phyloP scores from a whole-genome alignment of 1,140 invertebrate species.

The Drosophila fuyamai region DNA sequence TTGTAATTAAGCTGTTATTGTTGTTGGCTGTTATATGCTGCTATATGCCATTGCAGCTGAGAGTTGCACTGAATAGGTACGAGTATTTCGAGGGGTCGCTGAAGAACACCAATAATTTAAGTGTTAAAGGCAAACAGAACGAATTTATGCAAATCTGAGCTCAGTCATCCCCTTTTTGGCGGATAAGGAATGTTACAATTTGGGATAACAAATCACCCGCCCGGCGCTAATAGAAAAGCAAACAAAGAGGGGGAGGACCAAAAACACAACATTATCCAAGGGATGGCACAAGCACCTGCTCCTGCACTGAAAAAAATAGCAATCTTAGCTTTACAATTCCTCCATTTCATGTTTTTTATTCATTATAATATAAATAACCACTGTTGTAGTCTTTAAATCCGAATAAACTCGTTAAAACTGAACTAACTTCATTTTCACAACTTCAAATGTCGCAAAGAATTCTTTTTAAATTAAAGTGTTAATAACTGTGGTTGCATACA shows the following conservation, averaged over 20 bases:
- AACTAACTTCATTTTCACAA: background rate
- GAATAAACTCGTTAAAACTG: background rate
- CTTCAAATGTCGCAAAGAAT: too few relatives aligned
- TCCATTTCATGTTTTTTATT: background rate
- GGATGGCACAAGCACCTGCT: slow-evolving; percentile 60
- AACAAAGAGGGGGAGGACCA: slow-evolving; percentile 35
- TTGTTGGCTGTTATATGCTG: slow-evolving; percentile 33
- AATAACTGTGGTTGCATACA: too few relatives aligned
- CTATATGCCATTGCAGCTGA: slow-evolving; percentile 40
- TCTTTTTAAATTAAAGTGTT: too few relatives aligned
- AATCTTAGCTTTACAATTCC: background rate
- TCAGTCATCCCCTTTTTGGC: slow-evolving; percentile 44
- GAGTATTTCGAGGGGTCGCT: slow-evolving; percentile 1
- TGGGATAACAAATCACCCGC: slow-evolving; percentile 53
- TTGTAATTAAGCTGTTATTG: slow-evolving; percentile 76
- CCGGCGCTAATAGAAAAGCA: slow-evolving; percentile 67
- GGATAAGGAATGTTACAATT: slow-evolving; percentile 49
- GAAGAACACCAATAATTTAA: slow-evolving; percentile 67
- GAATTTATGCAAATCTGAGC: slow-evolving; percentile 72
- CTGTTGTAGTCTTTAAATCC: background rate
- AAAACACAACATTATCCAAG: background rate
- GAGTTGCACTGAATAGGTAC: slow-evolving; percentile 16
- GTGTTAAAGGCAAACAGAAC: slow-evolving; percentile 69
- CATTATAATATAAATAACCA: background rate
- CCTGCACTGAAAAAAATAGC: slow-evolving; percentile 10